Percentiles rank a stretch among this genome's conserved stretches.
These are phyloP conservation scores for Rhinopomastus cyanomelas DNA, from an alignment of 2,113 vertebrate species.

Conservation along the genomic window DNA sequence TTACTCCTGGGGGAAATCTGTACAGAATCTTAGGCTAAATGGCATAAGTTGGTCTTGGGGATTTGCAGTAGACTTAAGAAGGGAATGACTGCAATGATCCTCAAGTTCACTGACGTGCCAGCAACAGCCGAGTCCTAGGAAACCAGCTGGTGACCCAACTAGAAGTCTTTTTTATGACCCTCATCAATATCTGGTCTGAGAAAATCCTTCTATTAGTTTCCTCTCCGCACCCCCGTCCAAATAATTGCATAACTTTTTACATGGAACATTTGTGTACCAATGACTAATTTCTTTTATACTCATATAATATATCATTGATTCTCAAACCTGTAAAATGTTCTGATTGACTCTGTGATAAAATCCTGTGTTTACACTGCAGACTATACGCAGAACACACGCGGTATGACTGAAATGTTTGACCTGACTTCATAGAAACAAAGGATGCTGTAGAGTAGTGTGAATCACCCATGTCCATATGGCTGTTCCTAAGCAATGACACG, in stretches of 20 bases:
- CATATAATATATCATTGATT: not conserved
- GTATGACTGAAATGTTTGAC: not conserved
- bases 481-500: not conserved
- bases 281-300: not conserved
- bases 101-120: not conserved
- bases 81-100: not conserved
- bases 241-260: not conserved
- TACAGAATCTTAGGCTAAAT: not conserved
- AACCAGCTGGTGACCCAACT: not conserved
- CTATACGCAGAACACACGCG: not conserved
- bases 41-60: not conserved
- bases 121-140: not conserved
- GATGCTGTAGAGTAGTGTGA: not conserved
- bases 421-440: not conserved
- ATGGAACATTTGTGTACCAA: not conserved
- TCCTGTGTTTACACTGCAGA: not conserved
- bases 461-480: not conserved
- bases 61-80: not conserved
- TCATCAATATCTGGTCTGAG: not conserved
- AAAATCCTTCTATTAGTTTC: not conserved
- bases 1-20: not conserved
- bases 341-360: not conserved
- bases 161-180: not conserved
- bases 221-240: rapidly evolving
- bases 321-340: not conserved